Evolutionary conservation across 2,797 vertebrate species (phyloP), one percentile per base, ranked within the genome.

Genomic region (Cottoperca gobio): DNA sequence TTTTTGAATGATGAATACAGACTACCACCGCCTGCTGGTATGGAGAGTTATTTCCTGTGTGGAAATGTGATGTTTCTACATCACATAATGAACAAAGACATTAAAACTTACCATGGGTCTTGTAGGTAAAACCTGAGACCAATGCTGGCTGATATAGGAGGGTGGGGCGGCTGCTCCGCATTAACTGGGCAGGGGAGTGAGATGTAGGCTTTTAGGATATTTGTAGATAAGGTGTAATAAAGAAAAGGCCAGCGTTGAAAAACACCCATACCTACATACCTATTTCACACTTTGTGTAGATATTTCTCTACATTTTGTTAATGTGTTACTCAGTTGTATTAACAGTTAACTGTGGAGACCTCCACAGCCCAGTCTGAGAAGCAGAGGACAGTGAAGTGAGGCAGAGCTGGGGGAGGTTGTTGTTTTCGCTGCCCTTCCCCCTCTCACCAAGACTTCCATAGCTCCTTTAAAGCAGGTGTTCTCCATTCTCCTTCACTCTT

Each of bases 401-500:
- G 53, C 26, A n/a, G 31, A 52, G 57, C 3, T 49, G n/a, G 50
- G 33, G 31, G 62, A 17, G 45, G 39, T 40, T 39, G 26, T 54
- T 73, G 28, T 73, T 70, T 45, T 58, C 4, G 46, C 37, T 78
- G 62, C 74, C 73, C 80, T 62, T 66, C 73, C 80, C 73, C 73
- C 70, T 52, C 70, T 74, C 48, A 45, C 23, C 26, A 50, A 66
- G 24, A 52, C 70, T 73, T 61, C 9, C 42, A 23, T 5, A 69
- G 63, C 70, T 72, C 33, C 54, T 73, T 73, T 65, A 40, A 67
- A 67, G 61, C 69, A 82, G 76, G 72, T 70, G 72, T 72, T 55
- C 54, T 37, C 19, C 12, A 5, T 55, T 76, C 59, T 60, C 53
- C 50, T 53, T 60, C 28, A 10, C 8, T 53, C 49, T 14, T 45